Conservation (phyloP, 2,888 invertebrate genomes). For the Malthinus flaveolus region DNA sequence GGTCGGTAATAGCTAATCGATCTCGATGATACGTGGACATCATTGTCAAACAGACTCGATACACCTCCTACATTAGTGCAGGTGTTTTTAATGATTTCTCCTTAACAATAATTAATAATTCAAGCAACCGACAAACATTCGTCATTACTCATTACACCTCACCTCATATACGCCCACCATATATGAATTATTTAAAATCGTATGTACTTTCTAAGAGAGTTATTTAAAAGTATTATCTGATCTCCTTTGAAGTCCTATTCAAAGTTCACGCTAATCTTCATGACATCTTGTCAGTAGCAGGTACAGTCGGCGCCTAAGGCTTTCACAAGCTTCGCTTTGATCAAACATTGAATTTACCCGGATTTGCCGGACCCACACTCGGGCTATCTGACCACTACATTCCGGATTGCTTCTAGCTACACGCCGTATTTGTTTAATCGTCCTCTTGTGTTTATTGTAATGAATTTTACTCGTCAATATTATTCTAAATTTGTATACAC, state of each 20-base stretch:
- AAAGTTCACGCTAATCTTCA: constrained; percentile 21
- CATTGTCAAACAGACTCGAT: constrained; percentile 20
- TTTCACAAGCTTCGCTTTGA: constrained; percentile 28
- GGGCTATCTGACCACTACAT: constrained; percentile 26
- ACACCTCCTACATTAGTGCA: background rate
- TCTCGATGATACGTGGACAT: constrained; percentile 24
- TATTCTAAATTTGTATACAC: constrained; percentile 5
- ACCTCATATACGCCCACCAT: background rate
- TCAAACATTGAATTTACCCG: constrained; percentile 35
- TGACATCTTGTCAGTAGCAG: constrained; percentile 29
- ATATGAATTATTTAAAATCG: background rate
- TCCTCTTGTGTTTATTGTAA: constrained; percentile 13
- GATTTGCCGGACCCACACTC: constrained; percentile 29
- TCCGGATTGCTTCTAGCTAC: constrained; percentile 14
- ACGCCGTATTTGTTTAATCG: constrained; percentile 18
- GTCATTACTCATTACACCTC: background rate
- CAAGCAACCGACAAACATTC: background rate
- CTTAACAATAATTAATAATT: background rate
- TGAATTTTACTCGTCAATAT: constrained; percentile 8
- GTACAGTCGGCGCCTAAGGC: constrained; percentile 21
- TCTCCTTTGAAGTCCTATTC: constrained; percentile 16
- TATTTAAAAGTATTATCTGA: constrained; percentile 8
- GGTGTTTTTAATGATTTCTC: background rate
- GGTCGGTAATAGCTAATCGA: constrained; percentile 28
- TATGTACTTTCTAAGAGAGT: background rate